These are phyloP conservation scores for Cistogaster globosa DNA, from an alignment of 2,888 invertebrate species.

Conservation along the genomic window DNA sequence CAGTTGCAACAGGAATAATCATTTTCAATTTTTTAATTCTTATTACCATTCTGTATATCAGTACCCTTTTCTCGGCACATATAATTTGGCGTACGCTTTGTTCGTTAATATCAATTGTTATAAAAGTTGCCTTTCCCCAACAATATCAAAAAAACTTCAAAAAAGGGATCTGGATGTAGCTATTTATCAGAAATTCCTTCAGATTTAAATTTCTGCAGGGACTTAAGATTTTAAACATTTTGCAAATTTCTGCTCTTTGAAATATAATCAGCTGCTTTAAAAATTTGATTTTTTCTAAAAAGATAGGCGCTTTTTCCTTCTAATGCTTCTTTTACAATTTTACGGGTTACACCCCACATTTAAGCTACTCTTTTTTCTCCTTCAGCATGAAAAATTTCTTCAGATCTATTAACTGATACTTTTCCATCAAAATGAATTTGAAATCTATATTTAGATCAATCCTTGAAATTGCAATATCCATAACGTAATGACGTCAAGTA, in stretches of 20 bases:
- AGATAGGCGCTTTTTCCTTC: slow-evolving; percentile 15
- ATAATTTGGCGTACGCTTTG: slow-evolving; percentile 15
- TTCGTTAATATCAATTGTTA: background rate
- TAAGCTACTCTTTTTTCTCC: slow-evolving; percentile 19
- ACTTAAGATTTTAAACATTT: slow-evolving; percentile 4
- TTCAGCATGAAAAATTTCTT: background rate
- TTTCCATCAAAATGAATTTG: slow-evolving; percentile 9
- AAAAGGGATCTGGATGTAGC: no score
- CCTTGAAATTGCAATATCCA: slow-evolving; percentile 10
- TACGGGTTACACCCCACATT: slow-evolving; percentile 9
- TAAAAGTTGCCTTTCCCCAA: background rate
- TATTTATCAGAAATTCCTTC: slow-evolving; percentile 8
- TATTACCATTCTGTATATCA: slow-evolving; percentile 20
- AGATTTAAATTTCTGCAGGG: slow-evolving; percentile 12
- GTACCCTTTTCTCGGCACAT: slow-evolving; percentile 18
- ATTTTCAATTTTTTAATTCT: background rate
- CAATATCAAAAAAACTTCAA: no score
- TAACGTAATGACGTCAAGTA: background rate
- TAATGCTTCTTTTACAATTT: slow-evolving; percentile 21
- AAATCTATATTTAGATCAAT: slow-evolving; percentile 17
- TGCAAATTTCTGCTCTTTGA: slow-evolving; percentile 12
- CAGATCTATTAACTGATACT: background rate
- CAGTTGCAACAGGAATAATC: slow-evolving; percentile 4
- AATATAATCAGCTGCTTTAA: slow-evolving; percentile 26
- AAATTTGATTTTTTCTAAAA: slow-evolving; percentile 19